These are phyloP conservation scores for Armadillidium nasatum DNA, from an alignment of 1,140 invertebrate species.

Conservation along the genomic window DNA sequence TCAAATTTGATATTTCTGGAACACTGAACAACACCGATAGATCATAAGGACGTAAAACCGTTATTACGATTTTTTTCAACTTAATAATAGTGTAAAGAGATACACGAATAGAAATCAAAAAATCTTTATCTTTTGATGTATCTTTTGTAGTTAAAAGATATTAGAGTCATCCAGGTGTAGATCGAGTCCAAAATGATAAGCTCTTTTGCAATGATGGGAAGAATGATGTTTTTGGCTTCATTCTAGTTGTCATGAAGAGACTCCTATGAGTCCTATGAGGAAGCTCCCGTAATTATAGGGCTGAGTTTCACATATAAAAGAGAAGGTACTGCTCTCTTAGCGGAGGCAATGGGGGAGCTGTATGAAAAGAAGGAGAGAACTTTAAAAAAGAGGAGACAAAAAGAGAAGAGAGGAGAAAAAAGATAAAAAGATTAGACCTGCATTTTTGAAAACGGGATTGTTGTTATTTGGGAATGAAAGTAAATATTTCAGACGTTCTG, in stretches of 20 bases:
- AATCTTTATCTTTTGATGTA: neutral
- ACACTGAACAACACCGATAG: no score
- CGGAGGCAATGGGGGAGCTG: neutral
- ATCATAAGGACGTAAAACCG: no score
- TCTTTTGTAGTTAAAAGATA: neutral
- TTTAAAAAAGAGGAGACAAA: neutral
- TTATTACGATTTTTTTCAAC: no score
- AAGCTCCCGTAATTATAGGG: neutral
- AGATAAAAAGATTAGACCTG: no score
- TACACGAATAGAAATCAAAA: neutral
- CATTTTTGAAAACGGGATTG: no score
- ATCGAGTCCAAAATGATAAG: neutral
- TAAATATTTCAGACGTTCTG: no score
- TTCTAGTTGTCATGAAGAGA: neutral
- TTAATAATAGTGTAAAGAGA: slow-evolving; percentile 3
- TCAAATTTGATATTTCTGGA: no score
- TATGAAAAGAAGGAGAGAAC: neutral
- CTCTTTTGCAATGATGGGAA: slow-evolving; percentile 7
- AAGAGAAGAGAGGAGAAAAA: neutral
- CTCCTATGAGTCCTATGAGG: neutral
- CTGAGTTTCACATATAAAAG: neutral
- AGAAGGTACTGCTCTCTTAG: slow-evolving; percentile 1
- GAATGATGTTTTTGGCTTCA: neutral
- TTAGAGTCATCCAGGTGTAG: slow-evolving; percentile 2
- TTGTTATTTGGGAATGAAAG: no score